Evolutionary conservation across 1,140 invertebrate genomes (phyloP), one percentile per base, ranked within the genome.

Genomic region (Bactericera cockerelli): DNA sequence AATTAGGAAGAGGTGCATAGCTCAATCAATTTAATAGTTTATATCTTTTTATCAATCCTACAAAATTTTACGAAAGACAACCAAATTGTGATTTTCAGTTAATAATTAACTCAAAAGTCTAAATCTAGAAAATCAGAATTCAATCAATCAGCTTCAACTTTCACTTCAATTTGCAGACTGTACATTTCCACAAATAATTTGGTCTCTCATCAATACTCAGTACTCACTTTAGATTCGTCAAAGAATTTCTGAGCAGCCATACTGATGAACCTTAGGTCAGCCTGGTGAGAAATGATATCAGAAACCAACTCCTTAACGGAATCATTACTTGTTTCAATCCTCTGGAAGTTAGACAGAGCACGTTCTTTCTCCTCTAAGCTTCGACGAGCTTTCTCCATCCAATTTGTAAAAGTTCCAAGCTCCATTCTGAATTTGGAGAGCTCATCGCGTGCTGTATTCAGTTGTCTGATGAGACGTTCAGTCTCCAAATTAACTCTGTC

Each of bases 191-290:
- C n/a, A n/a, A n/a, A n/a, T n/a, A n/a, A n/a, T n/a, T n/a, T n/a
- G n/a, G n/a, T n/a, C n/a, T n/a, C n/a, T n/a, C n/a, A n/a, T n/a
- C n/a, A n/a, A n/a, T n/a, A 16, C 24, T 33, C 56, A 31, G 58
- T 59, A 63, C 61, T 61, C 69, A 83, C 81, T 72, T 91, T 93
- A 67, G 88, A 89, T 70, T 95, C 89, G 66, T 94, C 90, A 33
- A 93, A 80, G 71, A 94, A 96, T 71, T 94, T 94, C 73, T 95
- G 90, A 0, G 89, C 89, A 0, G 89, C 83, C 84, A 96, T 93
- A 1, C 89, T 92, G 59, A 95, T 91, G 69, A 94, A 96, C 24
- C 92, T 76, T 1, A 95, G 73, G 73, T 97, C 93, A 1, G 90
- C 93, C 71, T 95, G 90, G 68, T 95, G 92, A 1, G 89, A 85